Evolutionary conservation across 2,888 invertebrate genomes (phyloP).

Genomic region (Zaprionus bogoriensis): DNA sequence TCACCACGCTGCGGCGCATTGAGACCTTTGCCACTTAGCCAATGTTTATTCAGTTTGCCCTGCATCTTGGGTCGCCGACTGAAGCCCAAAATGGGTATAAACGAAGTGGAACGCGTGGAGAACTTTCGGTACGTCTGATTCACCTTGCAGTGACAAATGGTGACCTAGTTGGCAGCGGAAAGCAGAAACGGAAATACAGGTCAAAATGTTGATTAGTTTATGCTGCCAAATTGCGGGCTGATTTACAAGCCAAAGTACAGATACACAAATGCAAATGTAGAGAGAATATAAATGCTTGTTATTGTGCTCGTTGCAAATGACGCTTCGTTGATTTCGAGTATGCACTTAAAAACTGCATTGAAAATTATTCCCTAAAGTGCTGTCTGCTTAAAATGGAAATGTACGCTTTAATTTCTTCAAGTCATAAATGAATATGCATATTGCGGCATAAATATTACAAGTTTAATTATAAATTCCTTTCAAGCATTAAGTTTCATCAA

Average conservation of each 20-base stretch:
- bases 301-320: no score
- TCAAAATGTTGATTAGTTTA: background rate
- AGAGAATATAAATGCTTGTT: background rate
- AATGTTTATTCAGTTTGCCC: conserved; percentile 83
- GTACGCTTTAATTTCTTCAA: no score
- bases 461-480: no score
- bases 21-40: conserved; percentile 85
- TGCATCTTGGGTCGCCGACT: conserved; percentile 81
- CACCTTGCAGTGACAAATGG: conserved; percentile 90
- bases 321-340: no score
- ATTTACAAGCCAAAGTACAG: background rate
- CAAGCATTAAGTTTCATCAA: no score
- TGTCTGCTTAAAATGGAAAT: no score
- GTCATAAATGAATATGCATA: no score
- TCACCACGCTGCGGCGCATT: conserved; percentile 34
- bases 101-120: conserved; percentile 85
- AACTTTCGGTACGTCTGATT: conserved; percentile 89
- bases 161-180: conserved; percentile 84
- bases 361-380: no score
- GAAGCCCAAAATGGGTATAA: conserved; percentile 83
- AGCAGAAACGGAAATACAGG: background rate
- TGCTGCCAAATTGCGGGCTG: background rate
- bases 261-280: background rate
- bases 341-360: no score
- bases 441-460: no score